phyloP scores from a whole-genome alignment of 37 sponge, comb jelly and placozoan genomes.

The Petrosia ficiformis region DNA sequence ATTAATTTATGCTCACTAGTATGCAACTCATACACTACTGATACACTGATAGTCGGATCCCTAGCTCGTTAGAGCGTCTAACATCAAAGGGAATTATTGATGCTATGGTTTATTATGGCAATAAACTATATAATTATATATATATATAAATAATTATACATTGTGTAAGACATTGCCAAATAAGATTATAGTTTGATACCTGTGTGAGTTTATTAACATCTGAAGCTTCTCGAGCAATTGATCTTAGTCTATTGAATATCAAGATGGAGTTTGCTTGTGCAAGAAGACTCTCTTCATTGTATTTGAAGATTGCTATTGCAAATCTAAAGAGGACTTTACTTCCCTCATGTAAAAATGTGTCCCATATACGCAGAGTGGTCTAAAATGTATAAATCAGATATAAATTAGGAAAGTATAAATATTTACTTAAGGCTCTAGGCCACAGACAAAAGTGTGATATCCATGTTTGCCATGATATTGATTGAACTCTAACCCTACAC shows the following conservation, averaged over 20 bases:
- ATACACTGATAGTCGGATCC: no score
- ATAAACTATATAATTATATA: background rate
- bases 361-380: conserved; percentile 91
- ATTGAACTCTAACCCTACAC: no score
- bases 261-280: conserved; percentile 44
- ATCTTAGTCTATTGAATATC: conserved; percentile 78
- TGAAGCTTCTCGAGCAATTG: conserved; percentile 57
- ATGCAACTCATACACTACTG: no score
- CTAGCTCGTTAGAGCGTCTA: no score
- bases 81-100: no score
- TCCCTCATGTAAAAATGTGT: conserved; percentile 94
- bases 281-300: conserved; percentile 80
- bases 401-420: no score
- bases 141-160: no score
- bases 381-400: conserved; percentile 14
- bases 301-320: conserved; percentile 93
- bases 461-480: no score
- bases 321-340: conserved; percentile 91
- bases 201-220: conserved; percentile 59
- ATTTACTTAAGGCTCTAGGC: background rate
- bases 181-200: conserved; percentile 18
- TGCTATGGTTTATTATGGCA: background rate
- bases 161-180: conserved; percentile 3
- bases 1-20: no score
- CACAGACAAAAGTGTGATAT: background rate